Conservation (phyloP, 64 coral and sea anemone genomes). For the Acropora yongei region DNA sequence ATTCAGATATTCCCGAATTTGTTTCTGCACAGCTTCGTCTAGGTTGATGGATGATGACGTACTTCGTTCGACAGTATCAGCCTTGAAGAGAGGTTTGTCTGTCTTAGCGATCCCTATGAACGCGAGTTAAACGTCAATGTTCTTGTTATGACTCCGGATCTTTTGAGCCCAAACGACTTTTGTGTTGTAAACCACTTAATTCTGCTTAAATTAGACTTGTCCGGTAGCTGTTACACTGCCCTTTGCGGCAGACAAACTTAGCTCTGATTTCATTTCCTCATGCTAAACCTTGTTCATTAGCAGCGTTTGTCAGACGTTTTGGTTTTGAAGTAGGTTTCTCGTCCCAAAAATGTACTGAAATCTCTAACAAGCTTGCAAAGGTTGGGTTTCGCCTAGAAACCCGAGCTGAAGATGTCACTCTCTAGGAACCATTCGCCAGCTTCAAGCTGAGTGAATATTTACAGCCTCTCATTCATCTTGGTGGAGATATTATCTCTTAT, state of each 20-base stretch:
- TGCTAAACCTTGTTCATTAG: neutral
- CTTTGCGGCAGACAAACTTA: neutral
- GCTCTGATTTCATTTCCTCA: neutral
- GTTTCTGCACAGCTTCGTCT: too few relatives aligned
- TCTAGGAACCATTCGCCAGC: conserved; percentile 26
- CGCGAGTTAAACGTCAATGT: neutral
- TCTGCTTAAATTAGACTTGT: neutral
- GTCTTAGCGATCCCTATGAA: neutral
- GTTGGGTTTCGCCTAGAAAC: conserved; percentile 64
- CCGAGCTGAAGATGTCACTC: conserved; percentile 31
- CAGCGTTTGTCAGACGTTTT: conserved; percentile 20
- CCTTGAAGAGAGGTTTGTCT: conserved; percentile 26
- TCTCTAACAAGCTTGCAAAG: conserved; percentile 36
- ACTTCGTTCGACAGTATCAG: neutral
- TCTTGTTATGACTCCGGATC: neutral
- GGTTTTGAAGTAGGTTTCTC: conserved; percentile 18
- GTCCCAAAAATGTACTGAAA: conserved; percentile 39
- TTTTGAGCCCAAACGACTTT: neutral
- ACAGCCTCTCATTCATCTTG: too few relatives aligned
- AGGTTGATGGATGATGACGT: too few relatives aligned
- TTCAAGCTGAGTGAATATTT: too few relatives aligned
- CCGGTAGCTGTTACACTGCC: neutral
- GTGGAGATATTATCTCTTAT: too few relatives aligned
- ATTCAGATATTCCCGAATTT: too few relatives aligned
- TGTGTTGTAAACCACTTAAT: neutral